phyloP scores from a whole-genome alignment of 2,888 invertebrate genomes.

The Punctoribates punctum region DNA sequence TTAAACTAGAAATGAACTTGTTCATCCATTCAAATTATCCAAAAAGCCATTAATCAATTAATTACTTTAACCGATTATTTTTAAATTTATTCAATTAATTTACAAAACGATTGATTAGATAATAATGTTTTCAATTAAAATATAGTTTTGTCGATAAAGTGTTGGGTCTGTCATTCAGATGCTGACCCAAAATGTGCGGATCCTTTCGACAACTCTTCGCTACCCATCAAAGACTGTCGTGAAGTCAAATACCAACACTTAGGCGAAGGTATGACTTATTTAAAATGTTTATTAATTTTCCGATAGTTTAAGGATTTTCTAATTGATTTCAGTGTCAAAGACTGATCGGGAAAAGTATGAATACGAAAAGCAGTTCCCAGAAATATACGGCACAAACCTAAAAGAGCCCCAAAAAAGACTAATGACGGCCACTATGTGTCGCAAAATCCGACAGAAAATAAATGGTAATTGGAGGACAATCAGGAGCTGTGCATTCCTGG shows the following conservation, averaged over 20 bases:
- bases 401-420: not conserved
- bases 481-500: conserved; percentile 81
- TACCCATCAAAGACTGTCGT: conserved; percentile 74
- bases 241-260: conserved; percentile 58
- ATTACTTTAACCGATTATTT: too few relatives aligned
- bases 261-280: conserved; percentile 62
- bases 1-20: too few relatives aligned
- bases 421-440: conserved; percentile 72
- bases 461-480: conserved; percentile 84
- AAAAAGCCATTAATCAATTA: too few relatives aligned
- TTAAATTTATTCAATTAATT: too few relatives aligned
- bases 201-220: conserved; percentile 83
- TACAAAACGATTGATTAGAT: not conserved
- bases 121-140: too few relatives aligned
- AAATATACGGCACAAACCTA: not conserved
- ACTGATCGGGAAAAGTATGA: too few relatives aligned
- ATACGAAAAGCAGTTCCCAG: conserved; percentile 8
- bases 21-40: too few relatives aligned
- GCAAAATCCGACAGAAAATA: conserved; percentile 87
- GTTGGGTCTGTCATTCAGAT: conserved; percentile 86
- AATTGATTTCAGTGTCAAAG: too few relatives aligned
- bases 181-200: conserved; percentile 85
- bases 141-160: conserved; percentile 63
- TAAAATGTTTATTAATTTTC: not conserved
- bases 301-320: too few relatives aligned